These are phyloP conservation scores for Lepidotrigona ventralis DNA, from an alignment of 1,140 invertebrate species.

Conservation along the genomic window DNA sequence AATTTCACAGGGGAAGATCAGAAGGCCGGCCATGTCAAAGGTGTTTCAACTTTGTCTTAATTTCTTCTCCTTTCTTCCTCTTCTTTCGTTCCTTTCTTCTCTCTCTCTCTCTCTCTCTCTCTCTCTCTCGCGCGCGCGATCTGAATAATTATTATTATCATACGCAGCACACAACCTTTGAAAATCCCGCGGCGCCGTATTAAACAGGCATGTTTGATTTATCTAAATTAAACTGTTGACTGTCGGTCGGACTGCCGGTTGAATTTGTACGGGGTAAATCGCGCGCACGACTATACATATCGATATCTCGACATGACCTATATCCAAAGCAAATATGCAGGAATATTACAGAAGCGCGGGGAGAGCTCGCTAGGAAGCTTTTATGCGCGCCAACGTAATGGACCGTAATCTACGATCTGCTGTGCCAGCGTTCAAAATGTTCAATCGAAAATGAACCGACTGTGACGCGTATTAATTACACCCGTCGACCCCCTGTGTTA, in stretches of 20 bases:
- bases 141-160: background rate
- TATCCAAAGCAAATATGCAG: conserved; percentile 6
- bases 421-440: background rate
- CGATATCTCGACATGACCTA: background rate
- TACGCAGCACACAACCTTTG: too few relatives aligned
- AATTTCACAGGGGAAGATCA: conserved; percentile 13
- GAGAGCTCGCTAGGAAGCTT: background rate
- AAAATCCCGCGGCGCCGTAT: background rate
- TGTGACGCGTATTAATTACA: background rate
- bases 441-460: conserved; percentile 9
- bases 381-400: conserved; percentile 1
- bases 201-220: background rate
- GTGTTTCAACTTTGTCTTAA: conserved; percentile 1
- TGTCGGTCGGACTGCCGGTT: background rate
- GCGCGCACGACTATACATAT: background rate
- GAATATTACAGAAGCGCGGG: background rate
- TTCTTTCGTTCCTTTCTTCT: background rate
- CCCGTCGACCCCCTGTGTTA: background rate
- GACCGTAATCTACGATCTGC: background rate
- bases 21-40: conserved; percentile 4
- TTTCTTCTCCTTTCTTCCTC: background rate
- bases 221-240: background rate
- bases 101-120: too few relatives aligned
- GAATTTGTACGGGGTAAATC: background rate
- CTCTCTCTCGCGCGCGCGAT: background rate